A percentile compares a stretch with the other conserved stretches of the same genome.
phyloP scores from a whole-genome alignment of 2,113 vertebrate species.

The Fulmarus glacialis region DNA sequence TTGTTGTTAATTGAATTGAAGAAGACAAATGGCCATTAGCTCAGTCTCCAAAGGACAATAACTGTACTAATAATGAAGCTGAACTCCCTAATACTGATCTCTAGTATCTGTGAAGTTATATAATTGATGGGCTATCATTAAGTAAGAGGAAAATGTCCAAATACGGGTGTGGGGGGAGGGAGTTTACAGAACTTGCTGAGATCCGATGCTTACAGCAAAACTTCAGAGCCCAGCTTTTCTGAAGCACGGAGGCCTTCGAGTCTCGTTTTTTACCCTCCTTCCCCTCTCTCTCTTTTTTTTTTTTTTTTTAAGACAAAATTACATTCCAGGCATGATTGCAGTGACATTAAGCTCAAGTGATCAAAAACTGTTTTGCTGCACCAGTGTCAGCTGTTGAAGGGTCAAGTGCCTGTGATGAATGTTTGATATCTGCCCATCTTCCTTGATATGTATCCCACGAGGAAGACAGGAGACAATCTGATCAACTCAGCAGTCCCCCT shows the following conservation, averaged over 20 bases:
- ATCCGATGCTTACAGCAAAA: background rate
- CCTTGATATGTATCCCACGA: background rate
- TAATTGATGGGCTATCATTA: slow-evolving; percentile 72
- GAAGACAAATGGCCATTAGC: slow-evolving; percentile 71
- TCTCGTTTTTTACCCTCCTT: background rate
- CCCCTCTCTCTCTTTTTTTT: background rate
- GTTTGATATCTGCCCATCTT: slow-evolving; percentile 36
- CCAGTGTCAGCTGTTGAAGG: background rate
- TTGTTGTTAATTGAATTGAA: slow-evolving; percentile 65
- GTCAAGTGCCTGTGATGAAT: background rate
- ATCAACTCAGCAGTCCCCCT: background rate
- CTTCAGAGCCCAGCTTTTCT: background rate
- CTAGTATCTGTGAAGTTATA: slow-evolving; percentile 45
- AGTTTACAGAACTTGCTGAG: slow-evolving; percentile 16
- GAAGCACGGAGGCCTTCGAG: background rate
- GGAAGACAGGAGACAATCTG: background rate
- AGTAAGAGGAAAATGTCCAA: slow-evolving; percentile 32
- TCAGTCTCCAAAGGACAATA: slow-evolving; percentile 66
- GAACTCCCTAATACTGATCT: slow-evolving; percentile 51
- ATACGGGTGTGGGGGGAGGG: background rate
- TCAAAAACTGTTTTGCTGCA: background rate
- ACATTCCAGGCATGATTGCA: slow-evolving; percentile 16
- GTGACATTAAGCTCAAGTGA: slow-evolving; percentile 18
- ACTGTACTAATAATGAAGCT: slow-evolving; percentile 71
- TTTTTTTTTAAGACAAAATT: background rate